Evolutionary conservation across 2,888 invertebrate genomes (phyloP).

Genomic region (Ectobius pallidus): DNA sequence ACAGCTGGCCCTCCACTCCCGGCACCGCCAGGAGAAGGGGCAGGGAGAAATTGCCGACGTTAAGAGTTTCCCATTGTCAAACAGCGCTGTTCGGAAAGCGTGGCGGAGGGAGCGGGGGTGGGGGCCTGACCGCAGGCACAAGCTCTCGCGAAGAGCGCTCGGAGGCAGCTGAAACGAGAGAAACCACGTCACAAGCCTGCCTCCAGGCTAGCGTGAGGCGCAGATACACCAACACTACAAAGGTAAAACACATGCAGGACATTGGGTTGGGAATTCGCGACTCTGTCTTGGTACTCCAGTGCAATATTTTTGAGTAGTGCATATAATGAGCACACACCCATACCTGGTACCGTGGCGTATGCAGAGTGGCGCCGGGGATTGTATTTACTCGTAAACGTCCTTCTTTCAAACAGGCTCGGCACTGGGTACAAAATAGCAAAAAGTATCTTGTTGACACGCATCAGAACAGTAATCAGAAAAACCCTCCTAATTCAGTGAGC

Average conservation of each 20-base stretch:
- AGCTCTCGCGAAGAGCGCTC: slow-evolving; percentile 76
- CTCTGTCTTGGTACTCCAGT: not conserved
- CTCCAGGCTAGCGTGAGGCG: not conserved
- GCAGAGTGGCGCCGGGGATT: slow-evolving; percentile 57
- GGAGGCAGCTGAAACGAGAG: slow-evolving; percentile 72
- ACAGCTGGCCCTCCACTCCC: slow-evolving; percentile 61
- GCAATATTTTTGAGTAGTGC: not conserved
- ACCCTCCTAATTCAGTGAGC: not conserved
- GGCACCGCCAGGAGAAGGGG: slow-evolving; percentile 53
- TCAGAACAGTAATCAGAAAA: not conserved
- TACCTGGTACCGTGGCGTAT: slow-evolving; percentile 56
- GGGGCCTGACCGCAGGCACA: slow-evolving; percentile 57
- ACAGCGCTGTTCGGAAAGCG: slow-evolving; percentile 79
- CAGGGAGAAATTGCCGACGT: slow-evolving; percentile 60
- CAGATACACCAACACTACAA: slow-evolving; percentile 10
- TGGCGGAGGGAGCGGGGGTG: slow-evolving; percentile 82
- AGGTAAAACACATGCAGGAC: slow-evolving; percentile 17
- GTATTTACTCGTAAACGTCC: slow-evolving; percentile 55
- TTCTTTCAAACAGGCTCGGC: slow-evolving; percentile 58
- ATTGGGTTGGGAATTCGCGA: not conserved
- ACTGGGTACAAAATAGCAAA: slow-evolving; percentile 53
- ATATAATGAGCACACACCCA: slow-evolving; percentile 28
- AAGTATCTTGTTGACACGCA: slow-evolving; percentile 12
- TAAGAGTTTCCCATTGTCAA: slow-evolving; percentile 78
- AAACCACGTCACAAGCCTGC: slow-evolving; percentile 47